Conservation (phyloP, 2,888 invertebrate species). For the Tupiocoris notatus region DNA sequence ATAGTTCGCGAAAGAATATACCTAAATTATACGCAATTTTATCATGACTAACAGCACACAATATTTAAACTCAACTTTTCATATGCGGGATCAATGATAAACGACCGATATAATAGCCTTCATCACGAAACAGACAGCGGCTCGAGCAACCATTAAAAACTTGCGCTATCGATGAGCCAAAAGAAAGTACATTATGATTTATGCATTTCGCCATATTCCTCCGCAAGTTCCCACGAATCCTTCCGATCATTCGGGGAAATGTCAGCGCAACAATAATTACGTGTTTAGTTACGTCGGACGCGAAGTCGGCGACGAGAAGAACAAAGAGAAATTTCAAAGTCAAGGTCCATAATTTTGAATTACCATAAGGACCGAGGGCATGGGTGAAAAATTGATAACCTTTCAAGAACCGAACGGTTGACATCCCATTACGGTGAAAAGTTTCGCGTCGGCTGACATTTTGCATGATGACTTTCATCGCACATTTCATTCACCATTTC, state of each 20-base stretch:
- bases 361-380: background rate
- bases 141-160: too few species aligned
- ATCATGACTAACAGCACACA: too few species aligned
- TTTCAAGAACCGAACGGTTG: background rate
- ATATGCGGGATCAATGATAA: too few species aligned
- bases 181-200: too few species aligned
- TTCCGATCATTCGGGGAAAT: background rate
- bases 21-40: too few species aligned
- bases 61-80: too few species aligned
- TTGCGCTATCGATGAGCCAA: too few species aligned
- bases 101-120: too few species aligned
- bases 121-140: too few species aligned
- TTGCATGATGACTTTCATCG: background rate
- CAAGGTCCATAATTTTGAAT: background rate
- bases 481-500: background rate
- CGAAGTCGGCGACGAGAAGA: background rate
- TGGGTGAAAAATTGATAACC: background rate
- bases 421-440: slow-evolving; percentile 20
- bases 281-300: background rate
- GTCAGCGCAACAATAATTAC: background rate
- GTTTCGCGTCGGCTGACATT: slow-evolving; percentile 13
- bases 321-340: background rate
- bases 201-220: too few species aligned
- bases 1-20: too few species aligned
- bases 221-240: background rate